phyloP scores from a whole-genome alignment of 2,797 vertebrate species.

The Rhinella marina region DNA sequence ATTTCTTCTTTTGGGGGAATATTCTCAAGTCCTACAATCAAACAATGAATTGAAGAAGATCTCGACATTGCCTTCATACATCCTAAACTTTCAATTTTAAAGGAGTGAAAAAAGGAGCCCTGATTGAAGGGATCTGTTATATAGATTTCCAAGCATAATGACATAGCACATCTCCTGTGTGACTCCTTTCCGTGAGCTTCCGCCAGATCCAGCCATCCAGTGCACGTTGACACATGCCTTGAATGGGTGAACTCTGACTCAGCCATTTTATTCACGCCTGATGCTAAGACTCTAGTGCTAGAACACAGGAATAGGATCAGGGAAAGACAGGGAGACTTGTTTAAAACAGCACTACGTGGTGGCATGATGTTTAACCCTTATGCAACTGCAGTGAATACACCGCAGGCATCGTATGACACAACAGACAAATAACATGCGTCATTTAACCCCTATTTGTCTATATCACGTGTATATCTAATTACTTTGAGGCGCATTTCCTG shows the following conservation, averaged over 20 bases:
- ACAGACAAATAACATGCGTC: too few species aligned
- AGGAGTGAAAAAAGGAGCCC: background rate
- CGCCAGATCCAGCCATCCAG: constrained; percentile 32
- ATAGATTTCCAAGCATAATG: constrained; percentile 4
- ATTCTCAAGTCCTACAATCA: too few species aligned
- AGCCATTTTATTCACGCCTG: constrained; percentile 55
- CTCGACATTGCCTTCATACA: background rate
- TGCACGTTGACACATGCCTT: constrained; percentile 47
- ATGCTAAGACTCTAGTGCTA: constrained; percentile 27
- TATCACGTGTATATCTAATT: background rate
- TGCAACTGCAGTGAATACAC: background rate
- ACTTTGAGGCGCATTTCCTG: too few species aligned
- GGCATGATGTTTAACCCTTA: background rate
- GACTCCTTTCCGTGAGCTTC: constrained; percentile 28
- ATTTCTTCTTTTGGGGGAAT: too few species aligned
- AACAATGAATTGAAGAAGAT: background rate
- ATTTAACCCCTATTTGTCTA: too few species aligned
- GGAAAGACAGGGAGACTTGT: constrained; percentile 22
- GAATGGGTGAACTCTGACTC: constrained; percentile 51
- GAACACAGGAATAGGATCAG: constrained; percentile 25
- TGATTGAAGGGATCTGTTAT: constrained; percentile 5
- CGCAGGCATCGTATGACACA: background rate
- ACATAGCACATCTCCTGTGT: constrained; percentile 36
- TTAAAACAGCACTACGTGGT: constrained; percentile 24
- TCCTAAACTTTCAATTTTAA: background rate